These are phyloP conservation scores for Leucoptera coffeella DNA, from an alignment of 2,888 invertebrate species.

Conservation along the genomic window DNA sequence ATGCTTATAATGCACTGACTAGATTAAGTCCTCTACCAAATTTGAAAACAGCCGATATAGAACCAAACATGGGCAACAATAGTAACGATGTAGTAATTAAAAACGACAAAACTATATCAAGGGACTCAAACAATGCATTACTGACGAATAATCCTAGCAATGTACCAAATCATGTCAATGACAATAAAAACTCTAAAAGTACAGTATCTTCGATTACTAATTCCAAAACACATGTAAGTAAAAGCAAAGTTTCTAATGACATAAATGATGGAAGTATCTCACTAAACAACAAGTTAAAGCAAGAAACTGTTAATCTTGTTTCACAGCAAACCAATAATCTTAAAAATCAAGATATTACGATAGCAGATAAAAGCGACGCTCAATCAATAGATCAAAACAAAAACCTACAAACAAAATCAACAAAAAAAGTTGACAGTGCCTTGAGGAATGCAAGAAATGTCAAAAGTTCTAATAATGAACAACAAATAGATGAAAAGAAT, in stretches of 20 bases:
- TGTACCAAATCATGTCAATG: neutral
- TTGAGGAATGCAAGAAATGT: slow-evolving; percentile 5
- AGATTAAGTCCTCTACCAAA: slow-evolving; percentile 33
- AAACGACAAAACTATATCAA: neutral
- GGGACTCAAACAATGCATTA: neutral
- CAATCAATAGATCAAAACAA: too few relatives aligned
- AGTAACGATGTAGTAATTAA: neutral
- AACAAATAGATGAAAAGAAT: slow-evolving; percentile 4
- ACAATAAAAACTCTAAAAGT: neutral
- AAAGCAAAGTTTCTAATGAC: neutral
- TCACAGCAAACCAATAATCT: neutral
- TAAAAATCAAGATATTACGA: too few relatives aligned
- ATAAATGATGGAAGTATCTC: too few relatives aligned
- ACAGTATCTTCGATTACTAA: neutral
- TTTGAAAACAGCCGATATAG: slow-evolving; percentile 9
- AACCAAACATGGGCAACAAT: too few relatives aligned
- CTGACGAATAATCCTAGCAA: neutral
- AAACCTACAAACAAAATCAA: too few relatives aligned
- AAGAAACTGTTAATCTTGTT: too few relatives aligned
- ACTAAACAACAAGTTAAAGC: too few relatives aligned
- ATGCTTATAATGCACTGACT: slow-evolving; percentile 40
- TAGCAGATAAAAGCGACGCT: too few relatives aligned
- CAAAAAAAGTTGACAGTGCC: too few relatives aligned
- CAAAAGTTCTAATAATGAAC: slow-evolving; percentile 6
- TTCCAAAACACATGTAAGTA: neutral